phyloP scores from a whole-genome alignment of 2,888 invertebrate species.

The Sphinx pinastri region DNA sequence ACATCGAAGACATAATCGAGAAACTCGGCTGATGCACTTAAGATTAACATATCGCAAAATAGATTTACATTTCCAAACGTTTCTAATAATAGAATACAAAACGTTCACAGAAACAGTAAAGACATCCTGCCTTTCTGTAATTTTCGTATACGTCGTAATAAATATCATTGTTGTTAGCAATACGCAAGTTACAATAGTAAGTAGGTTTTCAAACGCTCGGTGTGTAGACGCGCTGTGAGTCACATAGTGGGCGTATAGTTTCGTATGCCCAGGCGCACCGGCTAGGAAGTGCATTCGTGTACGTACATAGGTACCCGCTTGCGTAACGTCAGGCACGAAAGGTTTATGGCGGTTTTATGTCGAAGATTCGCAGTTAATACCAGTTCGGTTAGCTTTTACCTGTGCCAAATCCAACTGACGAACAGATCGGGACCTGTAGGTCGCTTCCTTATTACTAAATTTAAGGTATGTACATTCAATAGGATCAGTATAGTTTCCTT shows the following conservation, averaged over 20 bases:
- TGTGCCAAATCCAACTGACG: background rate
- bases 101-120: slow-evolving; percentile 49
- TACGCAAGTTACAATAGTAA: slow-evolving; percentile 45
- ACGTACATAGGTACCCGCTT: slow-evolving; percentile 38
- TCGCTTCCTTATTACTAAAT: too few relatives aligned
- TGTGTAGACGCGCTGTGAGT: slow-evolving; percentile 58
- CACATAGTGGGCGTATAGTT: slow-evolving; percentile 69
- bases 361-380: slow-evolving; percentile 17
- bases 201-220: slow-evolving; percentile 42
- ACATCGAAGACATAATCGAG: background rate
- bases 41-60: slow-evolving; percentile 12
- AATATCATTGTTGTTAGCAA: slow-evolving; percentile 49
- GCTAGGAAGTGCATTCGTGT: slow-evolving; percentile 74
- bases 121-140: slow-evolving; percentile 50
- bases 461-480: too few relatives aligned
- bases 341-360: slow-evolving; percentile 25
- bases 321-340: slow-evolving; percentile 53
- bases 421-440: background rate
- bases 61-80: slow-evolving; percentile 19
- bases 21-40: slow-evolving; percentile 19
- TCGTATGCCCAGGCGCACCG: slow-evolving; percentile 66
- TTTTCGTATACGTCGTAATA: slow-evolving; percentile 20
- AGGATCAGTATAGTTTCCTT: too few relatives aligned
- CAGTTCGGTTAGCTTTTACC: background rate
- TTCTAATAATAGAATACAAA: slow-evolving; percentile 23